phyloP scores from a whole-genome alignment of 2,888 invertebrate species.

The Plebejus melissa region DNA sequence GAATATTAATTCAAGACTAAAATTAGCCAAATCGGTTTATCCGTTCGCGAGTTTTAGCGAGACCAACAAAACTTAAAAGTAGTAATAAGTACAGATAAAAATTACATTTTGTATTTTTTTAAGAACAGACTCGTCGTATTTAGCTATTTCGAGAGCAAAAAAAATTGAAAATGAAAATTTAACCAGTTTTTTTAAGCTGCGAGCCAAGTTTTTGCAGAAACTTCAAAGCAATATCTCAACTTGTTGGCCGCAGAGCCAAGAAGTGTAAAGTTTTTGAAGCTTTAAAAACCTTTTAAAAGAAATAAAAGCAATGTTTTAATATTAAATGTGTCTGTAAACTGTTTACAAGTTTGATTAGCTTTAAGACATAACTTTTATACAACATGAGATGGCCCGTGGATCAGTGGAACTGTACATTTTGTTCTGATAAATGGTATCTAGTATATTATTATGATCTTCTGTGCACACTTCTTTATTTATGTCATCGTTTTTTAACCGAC shows the following conservation, averaged over 20 bases:
- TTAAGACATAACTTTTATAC: not conserved
- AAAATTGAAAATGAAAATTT: not conserved
- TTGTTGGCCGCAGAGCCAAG: constrained; percentile 1
- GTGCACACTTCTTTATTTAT: too few species aligned
- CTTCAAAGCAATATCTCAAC: constrained; percentile 13
- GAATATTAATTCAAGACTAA: too few species aligned
- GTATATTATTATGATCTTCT: too few species aligned
- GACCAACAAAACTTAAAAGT: too few species aligned
- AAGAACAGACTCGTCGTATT: not conserved
- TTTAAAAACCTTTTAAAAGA: not conserved
- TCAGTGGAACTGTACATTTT: too few species aligned
- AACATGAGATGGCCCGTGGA: not conserved
- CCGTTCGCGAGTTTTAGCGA: too few species aligned
- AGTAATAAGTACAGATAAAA: too few species aligned
- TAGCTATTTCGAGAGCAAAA: not conserved
- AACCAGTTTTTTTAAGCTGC: constrained; percentile 2
- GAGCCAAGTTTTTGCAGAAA: not conserved
- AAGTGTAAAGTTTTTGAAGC: constrained; percentile 16
- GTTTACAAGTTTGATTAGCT: not conserved
- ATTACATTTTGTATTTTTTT: not conserved
- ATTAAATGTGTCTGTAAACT: not conserved
- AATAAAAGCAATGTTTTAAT: constrained; percentile 4
- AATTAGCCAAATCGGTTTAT: too few species aligned
- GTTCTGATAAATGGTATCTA: not conserved
- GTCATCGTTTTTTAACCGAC: too few species aligned